These are phyloP conservation scores for Drosophila heteroneura DNA, from an alignment of 2,888 invertebrate genomes.

Conservation along the genomic window DNA sequence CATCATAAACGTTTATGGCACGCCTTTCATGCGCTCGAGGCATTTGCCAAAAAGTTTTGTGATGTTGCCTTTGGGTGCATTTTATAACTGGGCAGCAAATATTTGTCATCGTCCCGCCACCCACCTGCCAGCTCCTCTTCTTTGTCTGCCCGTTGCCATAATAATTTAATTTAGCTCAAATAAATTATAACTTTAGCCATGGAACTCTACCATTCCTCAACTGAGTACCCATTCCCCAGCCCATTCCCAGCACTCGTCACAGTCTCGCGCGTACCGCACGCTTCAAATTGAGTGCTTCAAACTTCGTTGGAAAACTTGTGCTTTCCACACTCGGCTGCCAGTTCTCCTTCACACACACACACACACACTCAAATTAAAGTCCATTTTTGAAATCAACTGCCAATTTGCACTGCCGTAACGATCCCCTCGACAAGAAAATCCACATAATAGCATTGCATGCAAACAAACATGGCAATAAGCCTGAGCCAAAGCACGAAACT, in stretches of 20 bases:
- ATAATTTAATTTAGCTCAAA: constrained; percentile 79
- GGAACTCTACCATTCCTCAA: constrained; percentile 17
- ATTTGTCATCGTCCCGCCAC: constrained; percentile 63
- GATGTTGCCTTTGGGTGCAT: constrained; percentile 79
- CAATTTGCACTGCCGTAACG: constrained; percentile 61
- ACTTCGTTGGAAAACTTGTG: constrained; percentile 58
- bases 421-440: constrained; percentile 29
- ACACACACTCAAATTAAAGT: constrained; percentile 69
- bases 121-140: not conserved
- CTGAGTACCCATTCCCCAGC: not conserved
- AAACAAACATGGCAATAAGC: constrained; percentile 67
- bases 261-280: constrained; percentile 62
- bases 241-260: constrained; percentile 58
- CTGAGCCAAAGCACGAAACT: constrained; percentile 48
- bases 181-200: constrained; percentile 70
- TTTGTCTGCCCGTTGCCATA: constrained; percentile 52
- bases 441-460: constrained; percentile 70
- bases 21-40: constrained; percentile 70
- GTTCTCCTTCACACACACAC: constrained; percentile 23
- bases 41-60: constrained; percentile 71
- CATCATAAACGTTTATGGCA: constrained; percentile 55
- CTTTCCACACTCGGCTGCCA: constrained; percentile 15
- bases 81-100: constrained; percentile 77
- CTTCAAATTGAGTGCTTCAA: constrained; percentile 73
- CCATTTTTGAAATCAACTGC: constrained; percentile 75